These are phyloP conservation scores for Blastobasis adustella DNA, from an alignment of 2,888 invertebrate genomes.

Conservation along the genomic window DNA sequence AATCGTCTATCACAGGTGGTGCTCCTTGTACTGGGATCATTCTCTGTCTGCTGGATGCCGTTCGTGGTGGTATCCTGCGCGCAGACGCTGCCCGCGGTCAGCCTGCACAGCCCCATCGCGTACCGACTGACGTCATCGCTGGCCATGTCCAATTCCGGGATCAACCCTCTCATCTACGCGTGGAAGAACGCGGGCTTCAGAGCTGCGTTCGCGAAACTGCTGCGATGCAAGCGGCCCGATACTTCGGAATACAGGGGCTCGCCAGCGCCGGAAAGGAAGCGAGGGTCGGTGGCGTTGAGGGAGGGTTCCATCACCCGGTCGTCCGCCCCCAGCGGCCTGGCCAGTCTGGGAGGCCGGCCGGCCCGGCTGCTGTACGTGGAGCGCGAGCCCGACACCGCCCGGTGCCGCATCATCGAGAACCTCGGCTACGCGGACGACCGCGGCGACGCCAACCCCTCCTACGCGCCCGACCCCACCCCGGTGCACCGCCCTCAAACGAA, in stretches of 20 bases:
- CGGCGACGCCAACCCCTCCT: conserved; percentile 63
- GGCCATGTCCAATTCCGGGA: conserved; percentile 86
- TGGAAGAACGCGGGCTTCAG: conserved; percentile 89
- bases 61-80: conserved; percentile 81
- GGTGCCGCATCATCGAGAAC: conserved; percentile 69
- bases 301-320: conserved; percentile 60
- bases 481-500: conserved; percentile 42
- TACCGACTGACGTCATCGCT: conserved; percentile 81
- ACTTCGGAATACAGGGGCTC: conserved; percentile 71
- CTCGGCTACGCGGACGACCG: conserved; percentile 62
- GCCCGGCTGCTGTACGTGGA: conserved; percentile 58
- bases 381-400: conserved; percentile 45
- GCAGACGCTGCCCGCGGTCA: conserved; percentile 70
- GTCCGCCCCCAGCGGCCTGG: conserved; percentile 45
- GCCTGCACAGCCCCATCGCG: conserved; percentile 68
- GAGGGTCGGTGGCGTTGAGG: conserved; percentile 64
- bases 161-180: conserved; percentile 89
- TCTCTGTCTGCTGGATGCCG: conserved; percentile 88
- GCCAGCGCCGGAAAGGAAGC: conserved; percentile 70
- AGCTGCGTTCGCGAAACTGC: conserved; percentile 79
- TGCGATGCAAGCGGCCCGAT: conserved; percentile 79
- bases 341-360: conserved; percentile 53
- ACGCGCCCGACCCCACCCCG: conserved; percentile 64
- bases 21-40: conserved; percentile 84
- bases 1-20: conserved; percentile 77